Evolutionary conservation across 2,797 vertebrate species (phyloP).

Genomic region (Holocentrus rufus): DNA sequence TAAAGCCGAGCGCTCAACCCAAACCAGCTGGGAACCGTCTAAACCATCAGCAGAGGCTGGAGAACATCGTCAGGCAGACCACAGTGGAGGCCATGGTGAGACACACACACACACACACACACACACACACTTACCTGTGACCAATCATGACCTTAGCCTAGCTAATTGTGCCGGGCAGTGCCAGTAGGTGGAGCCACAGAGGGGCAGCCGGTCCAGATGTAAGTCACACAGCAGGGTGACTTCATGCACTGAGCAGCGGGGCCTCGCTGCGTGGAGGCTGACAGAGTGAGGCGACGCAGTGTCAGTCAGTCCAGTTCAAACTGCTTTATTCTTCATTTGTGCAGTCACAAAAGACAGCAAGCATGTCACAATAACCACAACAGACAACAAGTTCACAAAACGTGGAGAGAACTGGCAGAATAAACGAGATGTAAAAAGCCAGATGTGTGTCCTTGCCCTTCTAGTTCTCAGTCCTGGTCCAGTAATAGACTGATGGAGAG

Average conservation of each 20-base stretch:
- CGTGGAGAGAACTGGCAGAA: too few relatives aligned
- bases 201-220: constrained; percentile 5
- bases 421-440: too few relatives aligned
- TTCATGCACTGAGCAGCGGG: too few relatives aligned
- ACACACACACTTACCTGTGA: constrained; percentile 17
- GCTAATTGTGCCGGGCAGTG: background rate
- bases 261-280: background rate
- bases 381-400: too few relatives aligned
- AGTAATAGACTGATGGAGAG: constrained; percentile 21
- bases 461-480: constrained; percentile 7
- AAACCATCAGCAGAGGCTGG: constrained; percentile 89
- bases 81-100: constrained; percentile 86
- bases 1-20: constrained; percentile 48
- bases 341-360: too few relatives aligned
- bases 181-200: constrained; percentile 62
- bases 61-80: constrained; percentile 84
- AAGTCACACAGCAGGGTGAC: too few relatives aligned
- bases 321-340: too few relatives aligned
- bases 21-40: constrained; percentile 81
- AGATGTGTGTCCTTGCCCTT: too few relatives aligned
- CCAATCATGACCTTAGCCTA: background rate
- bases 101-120: constrained; percentile 9
- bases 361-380: too few relatives aligned
- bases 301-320: background rate
- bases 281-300: too few relatives aligned